These are phyloP conservation scores for Tetanocera ferruginea DNA, from an alignment of 2,888 invertebrate species.

Conservation along the genomic window DNA sequence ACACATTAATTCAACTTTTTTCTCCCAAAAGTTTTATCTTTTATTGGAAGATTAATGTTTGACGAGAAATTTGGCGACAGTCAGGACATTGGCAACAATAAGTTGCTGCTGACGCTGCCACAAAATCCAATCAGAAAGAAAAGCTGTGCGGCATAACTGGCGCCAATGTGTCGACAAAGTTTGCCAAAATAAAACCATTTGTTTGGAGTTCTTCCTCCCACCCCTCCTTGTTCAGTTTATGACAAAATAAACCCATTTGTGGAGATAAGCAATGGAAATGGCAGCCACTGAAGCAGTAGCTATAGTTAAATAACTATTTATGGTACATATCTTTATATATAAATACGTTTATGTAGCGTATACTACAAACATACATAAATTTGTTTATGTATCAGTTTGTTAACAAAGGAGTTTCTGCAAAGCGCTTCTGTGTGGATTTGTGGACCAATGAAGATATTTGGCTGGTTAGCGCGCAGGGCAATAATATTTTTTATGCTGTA, in stretches of 20 bases:
- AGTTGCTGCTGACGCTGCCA: slow-evolving; percentile 40
- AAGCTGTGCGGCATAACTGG: slow-evolving; percentile 66
- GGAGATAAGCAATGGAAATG: slow-evolving; percentile 30
- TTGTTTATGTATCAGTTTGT: no score
- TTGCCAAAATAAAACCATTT: slow-evolving; percentile 56
- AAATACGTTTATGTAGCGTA: neutral
- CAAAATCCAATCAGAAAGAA: slow-evolving; percentile 39
- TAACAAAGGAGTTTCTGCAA: no score
- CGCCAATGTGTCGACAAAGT: slow-evolving; percentile 66
- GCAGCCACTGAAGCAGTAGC: slow-evolving; percentile 23
- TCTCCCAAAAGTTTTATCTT: slow-evolving; percentile 4
- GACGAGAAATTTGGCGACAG: slow-evolving; percentile 42
- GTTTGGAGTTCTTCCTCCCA: neutral
- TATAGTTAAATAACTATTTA: neutral
- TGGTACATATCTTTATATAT: neutral
- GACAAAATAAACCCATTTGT: slow-evolving; percentile 30
- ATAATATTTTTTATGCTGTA: neutral
- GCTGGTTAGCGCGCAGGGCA: slow-evolving; percentile 4
- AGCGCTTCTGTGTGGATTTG: neutral
- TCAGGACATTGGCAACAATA: slow-evolving; percentile 26
- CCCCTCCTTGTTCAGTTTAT: slow-evolving; percentile 18
- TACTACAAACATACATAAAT: no score
- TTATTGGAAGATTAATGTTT: slow-evolving; percentile 26
- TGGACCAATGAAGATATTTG: slow-evolving; percentile 18
- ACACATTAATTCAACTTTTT: neutral